Conservation (phyloP, 2,888 invertebrate genomes). For the Sinopyrophorus schimmeli region DNA sequence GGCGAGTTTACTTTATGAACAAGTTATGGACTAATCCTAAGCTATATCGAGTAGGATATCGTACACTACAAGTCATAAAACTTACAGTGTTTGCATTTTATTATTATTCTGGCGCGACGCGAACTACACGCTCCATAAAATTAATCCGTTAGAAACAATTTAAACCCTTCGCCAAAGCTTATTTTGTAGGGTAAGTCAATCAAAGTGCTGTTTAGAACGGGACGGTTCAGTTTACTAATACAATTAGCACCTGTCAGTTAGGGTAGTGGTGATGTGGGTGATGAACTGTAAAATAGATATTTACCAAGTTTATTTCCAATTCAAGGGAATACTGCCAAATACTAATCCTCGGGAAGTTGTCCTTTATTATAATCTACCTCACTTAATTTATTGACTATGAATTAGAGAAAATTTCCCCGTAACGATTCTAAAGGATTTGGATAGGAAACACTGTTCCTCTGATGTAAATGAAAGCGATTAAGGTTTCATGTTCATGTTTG, state of each 20-base stretch:
- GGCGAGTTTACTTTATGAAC: constrained; percentile 22
- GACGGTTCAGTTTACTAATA: constrained; percentile 18
- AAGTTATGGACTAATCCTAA: constrained; percentile 17
- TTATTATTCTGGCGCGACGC: constrained; percentile 21
- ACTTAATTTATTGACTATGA: no score
- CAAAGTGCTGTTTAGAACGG: constrained; percentile 15
- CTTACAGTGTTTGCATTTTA: constrained; percentile 27
- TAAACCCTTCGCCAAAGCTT: constrained; percentile 14
- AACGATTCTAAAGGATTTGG: no score
- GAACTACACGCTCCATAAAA: constrained; percentile 22
- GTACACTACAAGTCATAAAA: constrained; percentile 20
- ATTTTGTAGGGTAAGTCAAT: constrained; percentile 18
- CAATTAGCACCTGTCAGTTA: constrained; percentile 25
- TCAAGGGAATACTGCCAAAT: constrained; percentile 11
- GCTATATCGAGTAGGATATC: constrained; percentile 18
- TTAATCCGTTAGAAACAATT: constrained; percentile 26
- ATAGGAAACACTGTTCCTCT: no score
- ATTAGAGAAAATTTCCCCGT: no score
- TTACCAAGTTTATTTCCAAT: constrained; percentile 11
- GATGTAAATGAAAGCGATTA: no score
- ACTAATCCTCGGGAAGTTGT: constrained; percentile 1
- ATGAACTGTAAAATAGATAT: constrained; percentile 21
- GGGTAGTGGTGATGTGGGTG: constrained; percentile 14
- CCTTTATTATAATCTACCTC: no score
- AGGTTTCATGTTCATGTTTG: no score